Conservation (phyloP, 2,888 invertebrate species). For the Macropis europaea region DNA sequence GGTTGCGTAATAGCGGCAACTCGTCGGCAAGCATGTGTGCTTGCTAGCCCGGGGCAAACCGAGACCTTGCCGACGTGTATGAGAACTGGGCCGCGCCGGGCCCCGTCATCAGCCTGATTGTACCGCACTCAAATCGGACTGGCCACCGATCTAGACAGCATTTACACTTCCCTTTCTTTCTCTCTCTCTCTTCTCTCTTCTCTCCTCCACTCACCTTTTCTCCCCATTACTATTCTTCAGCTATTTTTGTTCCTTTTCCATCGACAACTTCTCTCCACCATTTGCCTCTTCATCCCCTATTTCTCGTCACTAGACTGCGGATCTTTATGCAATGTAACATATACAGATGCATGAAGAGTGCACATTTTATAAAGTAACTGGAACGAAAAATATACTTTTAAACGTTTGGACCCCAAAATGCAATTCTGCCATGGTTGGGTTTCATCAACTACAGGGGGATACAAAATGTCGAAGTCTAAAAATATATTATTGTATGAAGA, state of each 20-base stretch:
- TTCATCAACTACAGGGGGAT: no score
- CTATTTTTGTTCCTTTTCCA: background rate
- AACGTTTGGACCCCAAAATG: no score
- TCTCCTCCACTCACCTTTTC: background rate
- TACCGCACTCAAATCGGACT: constrained; percentile 64
- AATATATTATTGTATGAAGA: no score
- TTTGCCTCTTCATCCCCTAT: background rate
- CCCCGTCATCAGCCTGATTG: constrained; percentile 41
- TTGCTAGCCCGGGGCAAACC: constrained; percentile 71
- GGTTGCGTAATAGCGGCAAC: constrained; percentile 72
- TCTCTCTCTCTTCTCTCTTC: background rate
- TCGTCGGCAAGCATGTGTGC: constrained; percentile 65
- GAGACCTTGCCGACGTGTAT: constrained; percentile 77
- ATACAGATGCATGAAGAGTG: no score
- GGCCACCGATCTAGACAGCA: constrained; percentile 44
- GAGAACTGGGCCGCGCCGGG: constrained; percentile 77
- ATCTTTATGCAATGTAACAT: no score
- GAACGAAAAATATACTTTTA: no score
- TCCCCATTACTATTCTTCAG: background rate
- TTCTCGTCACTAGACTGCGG: no score
- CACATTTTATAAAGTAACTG: no score
- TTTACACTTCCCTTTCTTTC: constrained; percentile 25
- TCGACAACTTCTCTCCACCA: background rate
- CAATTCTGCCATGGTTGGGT: no score
- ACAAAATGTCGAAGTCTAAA: no score